Conservation (phyloP, 2,888 invertebrate species). For the Tetragonisca angustula region DNA sequence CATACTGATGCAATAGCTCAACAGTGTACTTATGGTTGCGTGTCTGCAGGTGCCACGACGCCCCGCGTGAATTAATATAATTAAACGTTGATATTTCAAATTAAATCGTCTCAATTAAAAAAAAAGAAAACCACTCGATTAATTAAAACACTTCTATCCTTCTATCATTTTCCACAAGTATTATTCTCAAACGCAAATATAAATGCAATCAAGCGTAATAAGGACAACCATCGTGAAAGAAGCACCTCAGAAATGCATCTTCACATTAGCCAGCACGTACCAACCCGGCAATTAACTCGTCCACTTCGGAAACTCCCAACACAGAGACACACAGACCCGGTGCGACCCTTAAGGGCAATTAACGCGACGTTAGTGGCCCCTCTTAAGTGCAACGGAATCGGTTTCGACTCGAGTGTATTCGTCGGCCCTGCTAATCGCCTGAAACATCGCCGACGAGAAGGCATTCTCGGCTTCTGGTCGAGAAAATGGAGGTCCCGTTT, state of each 20-base stretch:
- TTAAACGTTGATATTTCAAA: slow-evolving; percentile 5
- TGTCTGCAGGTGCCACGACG: slow-evolving; percentile 2
- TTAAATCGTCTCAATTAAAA: not conserved
- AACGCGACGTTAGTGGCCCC: slow-evolving; percentile 50
- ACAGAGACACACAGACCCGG: not conserved
- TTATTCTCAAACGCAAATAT: not conserved
- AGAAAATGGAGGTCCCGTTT: not conserved
- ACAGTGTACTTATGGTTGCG: slow-evolving; percentile 31
- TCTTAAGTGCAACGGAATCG: slow-evolving; percentile 50
- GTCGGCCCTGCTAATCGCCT: slow-evolving; percentile 46
- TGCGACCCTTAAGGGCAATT: slow-evolving; percentile 47
- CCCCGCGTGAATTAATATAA: not conserved
- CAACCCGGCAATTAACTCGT: slow-evolving; percentile 38
- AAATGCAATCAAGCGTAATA: not conserved
- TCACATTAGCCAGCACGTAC: not conserved
- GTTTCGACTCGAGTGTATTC: slow-evolving; percentile 43
- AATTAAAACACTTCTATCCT: not conserved
- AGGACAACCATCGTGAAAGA: not conserved
- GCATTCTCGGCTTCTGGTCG: not conserved
- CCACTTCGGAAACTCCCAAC: slow-evolving; percentile 17
- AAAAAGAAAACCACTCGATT: not conserved
- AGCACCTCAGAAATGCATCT: slow-evolving; percentile 22
- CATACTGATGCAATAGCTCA: not conserved
- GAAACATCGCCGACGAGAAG: slow-evolving; percentile 21
- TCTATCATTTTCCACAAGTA: not conserved